Percentiles rank a stretch among this genome's conserved stretches.
Conservation (phyloP, 2,113 vertebrate species). For the Actenoides lindsayi region DNA sequence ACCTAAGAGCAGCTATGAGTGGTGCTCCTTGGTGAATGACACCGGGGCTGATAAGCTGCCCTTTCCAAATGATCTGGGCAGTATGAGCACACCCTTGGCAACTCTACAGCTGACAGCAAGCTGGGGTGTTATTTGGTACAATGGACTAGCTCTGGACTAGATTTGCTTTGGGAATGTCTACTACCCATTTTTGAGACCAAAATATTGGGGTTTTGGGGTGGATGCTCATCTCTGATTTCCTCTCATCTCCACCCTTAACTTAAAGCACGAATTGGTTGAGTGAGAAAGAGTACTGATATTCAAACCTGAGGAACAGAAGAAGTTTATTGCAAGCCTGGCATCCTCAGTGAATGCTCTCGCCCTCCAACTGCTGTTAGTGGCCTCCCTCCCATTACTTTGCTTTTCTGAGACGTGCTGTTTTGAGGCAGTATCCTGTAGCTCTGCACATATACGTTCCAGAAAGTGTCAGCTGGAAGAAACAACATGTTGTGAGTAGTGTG, state of each 20-base stretch:
- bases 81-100: not conserved
- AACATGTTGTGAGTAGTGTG: not conserved
- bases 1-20: not conserved
- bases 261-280: not conserved
- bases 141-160: not conserved
- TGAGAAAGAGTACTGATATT: not conserved
- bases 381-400: not conserved
- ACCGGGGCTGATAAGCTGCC: not conserved
- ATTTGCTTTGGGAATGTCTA: not conserved
- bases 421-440: not conserved
- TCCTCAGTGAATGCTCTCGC: not conserved
- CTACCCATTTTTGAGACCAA: not conserved
- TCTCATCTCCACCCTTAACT: not conserved
- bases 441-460: not conserved
- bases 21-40: not conserved
- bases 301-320: not conserved
- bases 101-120: not conserved
- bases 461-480: not conserved
- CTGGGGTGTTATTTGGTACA: not conserved
- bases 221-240: not conserved
- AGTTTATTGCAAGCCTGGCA: not conserved
- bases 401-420: not conserved
- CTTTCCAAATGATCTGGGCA: not conserved
- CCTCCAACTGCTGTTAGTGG: not conserved
- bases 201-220: not conserved